Evolutionary conservation across 2,113 vertebrate genomes (phyloP).

Genomic region (Amphiprion percula): DNA sequence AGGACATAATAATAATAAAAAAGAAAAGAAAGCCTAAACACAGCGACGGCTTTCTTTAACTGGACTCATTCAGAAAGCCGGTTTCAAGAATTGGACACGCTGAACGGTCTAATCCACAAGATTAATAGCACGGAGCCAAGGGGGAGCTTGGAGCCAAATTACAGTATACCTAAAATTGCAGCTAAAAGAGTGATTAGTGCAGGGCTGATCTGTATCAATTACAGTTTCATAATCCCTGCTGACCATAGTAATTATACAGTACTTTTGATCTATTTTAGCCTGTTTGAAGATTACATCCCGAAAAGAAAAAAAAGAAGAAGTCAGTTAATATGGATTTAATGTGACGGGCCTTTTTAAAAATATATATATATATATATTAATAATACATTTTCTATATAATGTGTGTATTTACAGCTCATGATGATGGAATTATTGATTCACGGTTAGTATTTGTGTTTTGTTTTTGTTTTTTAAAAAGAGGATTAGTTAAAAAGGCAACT

Average conservation of each 20-base stretch:
- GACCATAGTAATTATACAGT: conserved; percentile 80
- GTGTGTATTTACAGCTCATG: not conserved
- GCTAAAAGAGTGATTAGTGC: conserved; percentile 81
- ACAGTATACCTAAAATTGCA: conserved; percentile 77
- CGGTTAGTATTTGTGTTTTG: conserved; percentile 35
- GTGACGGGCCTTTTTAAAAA: conserved; percentile 35
- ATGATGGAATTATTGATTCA: conserved; percentile 30
- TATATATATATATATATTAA: conserved; percentile 42
- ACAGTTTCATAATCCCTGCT: conserved; percentile 81
- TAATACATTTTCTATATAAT: conserved; percentile 48
- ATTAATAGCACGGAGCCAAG: conserved; percentile 79
- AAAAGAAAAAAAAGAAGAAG: conserved; percentile 38
- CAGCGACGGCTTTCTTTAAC: conserved; percentile 29
- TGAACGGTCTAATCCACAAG: conserved; percentile 74
- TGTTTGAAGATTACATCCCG: conserved; percentile 79
- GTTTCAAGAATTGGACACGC: conserved; percentile 68
- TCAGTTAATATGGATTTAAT: conserved; percentile 77
- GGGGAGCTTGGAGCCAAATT: conserved; percentile 76
- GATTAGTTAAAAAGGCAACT: conserved; percentile 47
- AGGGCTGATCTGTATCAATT: conserved; percentile 81
- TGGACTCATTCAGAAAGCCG: conserved; percentile 47
- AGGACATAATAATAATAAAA: not conserved
- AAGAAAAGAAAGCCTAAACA: conserved; percentile 41
- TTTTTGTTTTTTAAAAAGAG: conserved; percentile 39
- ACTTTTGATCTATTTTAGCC: conserved; percentile 79